phyloP scores from a whole-genome alignment of 2,797 vertebrate species.

The Rachycentron canadum region DNA sequence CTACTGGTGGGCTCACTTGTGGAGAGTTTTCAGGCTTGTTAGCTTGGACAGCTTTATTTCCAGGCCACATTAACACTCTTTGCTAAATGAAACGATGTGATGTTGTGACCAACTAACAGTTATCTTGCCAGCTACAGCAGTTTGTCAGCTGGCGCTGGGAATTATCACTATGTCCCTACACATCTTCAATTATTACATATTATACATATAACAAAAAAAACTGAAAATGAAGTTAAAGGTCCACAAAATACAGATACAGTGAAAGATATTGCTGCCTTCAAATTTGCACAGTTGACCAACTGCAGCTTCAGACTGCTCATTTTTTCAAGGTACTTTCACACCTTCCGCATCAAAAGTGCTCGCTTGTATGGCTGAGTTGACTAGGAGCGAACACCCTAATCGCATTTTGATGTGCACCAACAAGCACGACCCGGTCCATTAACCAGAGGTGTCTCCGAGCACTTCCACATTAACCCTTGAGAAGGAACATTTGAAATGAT shows the following conservation, averaged over 20 bases:
- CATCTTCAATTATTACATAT: too few species aligned
- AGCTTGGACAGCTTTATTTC: too few species aligned
- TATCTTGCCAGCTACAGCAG: neutral
- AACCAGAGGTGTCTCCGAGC: constrained; percentile 27
- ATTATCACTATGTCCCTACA: too few species aligned
- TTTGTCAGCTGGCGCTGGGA: neutral
- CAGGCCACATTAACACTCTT: too few species aligned
- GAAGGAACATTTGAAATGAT: constrained; percentile 19
- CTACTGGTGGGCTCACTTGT: neutral
- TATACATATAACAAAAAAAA: too few species aligned
- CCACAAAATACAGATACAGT: neutral
- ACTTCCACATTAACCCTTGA: constrained; percentile 25
- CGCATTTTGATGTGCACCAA: constrained; percentile 29
- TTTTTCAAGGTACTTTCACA: constrained; percentile 11
- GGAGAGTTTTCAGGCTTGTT: too few species aligned
- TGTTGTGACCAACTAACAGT: neutral
- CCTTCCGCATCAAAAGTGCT: neutral
- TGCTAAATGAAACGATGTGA: neutral
- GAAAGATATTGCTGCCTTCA: constrained; percentile 1
- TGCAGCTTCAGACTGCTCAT: neutral
- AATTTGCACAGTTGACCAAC: neutral
- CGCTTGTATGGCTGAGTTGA: constrained; percentile 18
- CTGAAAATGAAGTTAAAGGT: too few species aligned
- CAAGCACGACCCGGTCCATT: constrained; percentile 21
- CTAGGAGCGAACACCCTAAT: constrained; percentile 24